These are phyloP conservation scores for Miltochrista miniata DNA, from an alignment of 2,888 invertebrate genomes.

Conservation along the genomic window DNA sequence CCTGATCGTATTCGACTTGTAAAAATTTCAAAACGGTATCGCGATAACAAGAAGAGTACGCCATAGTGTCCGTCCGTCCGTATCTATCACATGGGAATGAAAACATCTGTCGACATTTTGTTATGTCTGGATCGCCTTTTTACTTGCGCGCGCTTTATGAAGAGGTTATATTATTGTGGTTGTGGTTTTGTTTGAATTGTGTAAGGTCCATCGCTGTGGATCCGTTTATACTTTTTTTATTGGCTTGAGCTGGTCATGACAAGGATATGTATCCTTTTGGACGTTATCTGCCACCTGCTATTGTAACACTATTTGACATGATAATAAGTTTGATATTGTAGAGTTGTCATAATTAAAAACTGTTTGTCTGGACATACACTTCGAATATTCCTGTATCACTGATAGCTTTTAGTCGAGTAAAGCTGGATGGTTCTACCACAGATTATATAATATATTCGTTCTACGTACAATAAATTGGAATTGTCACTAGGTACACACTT, in stretches of 20 bases:
- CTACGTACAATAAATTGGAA: no score
- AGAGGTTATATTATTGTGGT: constrained; percentile 51
- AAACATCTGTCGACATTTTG: constrained; percentile 77
- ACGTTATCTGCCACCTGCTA: constrained; percentile 49
- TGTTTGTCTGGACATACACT: no score
- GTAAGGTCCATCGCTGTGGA: constrained; percentile 64
- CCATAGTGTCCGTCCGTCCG: constrained; percentile 48
- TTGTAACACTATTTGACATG: constrained; percentile 47
- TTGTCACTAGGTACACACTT: no score
- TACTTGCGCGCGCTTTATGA: constrained; percentile 61
- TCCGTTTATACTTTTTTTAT: constrained; percentile 58
- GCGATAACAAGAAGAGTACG: constrained; percentile 61
- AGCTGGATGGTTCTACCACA: no score
- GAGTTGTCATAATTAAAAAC: no score
- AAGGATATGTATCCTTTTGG: constrained; percentile 45
- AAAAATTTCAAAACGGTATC: constrained; percentile 73
- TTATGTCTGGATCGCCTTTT: constrained; percentile 56
- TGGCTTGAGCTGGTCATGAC: constrained; percentile 46
- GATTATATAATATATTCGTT: no score
- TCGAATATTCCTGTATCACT: no score
- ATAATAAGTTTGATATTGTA: constrained; percentile 7
- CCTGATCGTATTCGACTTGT: constrained; percentile 68
- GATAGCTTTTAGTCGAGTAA: no score
- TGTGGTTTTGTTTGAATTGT: constrained; percentile 60
- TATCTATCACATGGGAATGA: constrained; percentile 74